Conservation (phyloP, 2,888 invertebrate species). For the Lepetodrilus schrolli region DNA sequence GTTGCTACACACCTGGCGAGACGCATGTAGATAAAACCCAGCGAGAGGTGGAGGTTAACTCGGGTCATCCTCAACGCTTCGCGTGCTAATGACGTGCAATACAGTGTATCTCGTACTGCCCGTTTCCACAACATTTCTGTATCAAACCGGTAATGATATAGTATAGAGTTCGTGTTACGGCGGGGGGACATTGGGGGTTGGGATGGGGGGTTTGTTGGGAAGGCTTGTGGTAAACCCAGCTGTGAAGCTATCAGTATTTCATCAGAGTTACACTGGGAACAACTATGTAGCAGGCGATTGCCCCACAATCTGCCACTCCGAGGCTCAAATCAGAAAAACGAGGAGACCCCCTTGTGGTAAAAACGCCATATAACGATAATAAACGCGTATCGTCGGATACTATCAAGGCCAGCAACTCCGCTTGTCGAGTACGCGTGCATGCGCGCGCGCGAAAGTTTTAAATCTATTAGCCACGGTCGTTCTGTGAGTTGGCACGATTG, state of each 20-base stretch:
- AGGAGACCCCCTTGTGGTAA: neutral
- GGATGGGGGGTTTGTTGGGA: no score
- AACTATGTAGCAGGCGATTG: neutral
- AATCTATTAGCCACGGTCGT: no score
- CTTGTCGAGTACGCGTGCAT: no score
- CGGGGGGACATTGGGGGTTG: neutral
- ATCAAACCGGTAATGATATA: neutral
- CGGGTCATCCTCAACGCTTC: neutral
- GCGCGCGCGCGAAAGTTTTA: no score
- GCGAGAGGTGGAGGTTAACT: neutral
- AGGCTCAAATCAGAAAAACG: neutral
- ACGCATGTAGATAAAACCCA: neutral
- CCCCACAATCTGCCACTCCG: neutral
- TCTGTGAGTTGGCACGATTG: no score
- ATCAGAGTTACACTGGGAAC: neutral
- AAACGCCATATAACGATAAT: neutral
- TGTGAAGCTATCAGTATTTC: neutral
- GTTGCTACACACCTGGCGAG: neutral
- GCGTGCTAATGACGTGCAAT: neutral
- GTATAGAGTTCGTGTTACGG: neutral
- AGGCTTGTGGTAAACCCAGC: neutral
- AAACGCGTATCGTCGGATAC: neutral
- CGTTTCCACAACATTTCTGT: neutral
- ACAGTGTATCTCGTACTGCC: neutral
- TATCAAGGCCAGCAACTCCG: no score